Conservation (phyloP, 2,797 vertebrate species). For the Periophthalmus magnuspinnatus region DNA sequence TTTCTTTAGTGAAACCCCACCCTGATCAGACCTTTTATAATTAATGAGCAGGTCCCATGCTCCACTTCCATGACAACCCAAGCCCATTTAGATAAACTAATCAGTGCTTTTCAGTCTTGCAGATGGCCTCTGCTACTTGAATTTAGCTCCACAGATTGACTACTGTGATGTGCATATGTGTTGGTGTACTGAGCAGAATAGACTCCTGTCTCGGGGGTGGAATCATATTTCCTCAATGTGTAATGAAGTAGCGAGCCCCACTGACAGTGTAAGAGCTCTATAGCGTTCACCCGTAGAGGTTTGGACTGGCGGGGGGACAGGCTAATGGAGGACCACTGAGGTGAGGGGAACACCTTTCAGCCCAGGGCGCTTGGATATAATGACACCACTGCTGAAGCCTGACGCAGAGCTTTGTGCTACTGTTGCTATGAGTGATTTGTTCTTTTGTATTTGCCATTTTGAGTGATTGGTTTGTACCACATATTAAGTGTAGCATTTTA, state of each 20-base stretch:
- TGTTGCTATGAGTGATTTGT: background rate
- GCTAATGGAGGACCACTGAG: constrained; percentile 45
- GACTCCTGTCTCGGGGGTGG: constrained; percentile 51
- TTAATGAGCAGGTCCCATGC: constrained; percentile 59
- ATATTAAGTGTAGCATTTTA: background rate
- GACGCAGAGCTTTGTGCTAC: background rate
- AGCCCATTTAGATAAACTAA: constrained; percentile 43
- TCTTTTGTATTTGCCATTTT: background rate
- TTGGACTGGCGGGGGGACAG: constrained; percentile 40
- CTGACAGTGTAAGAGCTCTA: constrained; percentile 31
- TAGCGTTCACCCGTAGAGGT: constrained; percentile 46
- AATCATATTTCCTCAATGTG: constrained; percentile 65
- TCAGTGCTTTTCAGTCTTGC: constrained; percentile 50
- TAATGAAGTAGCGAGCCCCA: constrained; percentile 73
- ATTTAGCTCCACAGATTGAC: constrained; percentile 51
- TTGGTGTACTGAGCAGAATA: constrained; percentile 10
- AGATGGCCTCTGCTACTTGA: constrained; percentile 53
- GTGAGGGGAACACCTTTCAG: constrained; percentile 23
- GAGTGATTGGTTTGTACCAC: background rate
- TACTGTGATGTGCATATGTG: constrained; percentile 4
- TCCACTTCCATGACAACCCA: constrained; percentile 22
- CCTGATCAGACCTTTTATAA: constrained; percentile 56
- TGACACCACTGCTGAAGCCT: constrained; percentile 24
- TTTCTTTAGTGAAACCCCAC: constrained; percentile 26
- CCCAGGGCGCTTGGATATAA: constrained; percentile 30